phyloP scores from a whole-genome alignment of 2,113 vertebrate genomes.

The Struthidea cinerea region DNA sequence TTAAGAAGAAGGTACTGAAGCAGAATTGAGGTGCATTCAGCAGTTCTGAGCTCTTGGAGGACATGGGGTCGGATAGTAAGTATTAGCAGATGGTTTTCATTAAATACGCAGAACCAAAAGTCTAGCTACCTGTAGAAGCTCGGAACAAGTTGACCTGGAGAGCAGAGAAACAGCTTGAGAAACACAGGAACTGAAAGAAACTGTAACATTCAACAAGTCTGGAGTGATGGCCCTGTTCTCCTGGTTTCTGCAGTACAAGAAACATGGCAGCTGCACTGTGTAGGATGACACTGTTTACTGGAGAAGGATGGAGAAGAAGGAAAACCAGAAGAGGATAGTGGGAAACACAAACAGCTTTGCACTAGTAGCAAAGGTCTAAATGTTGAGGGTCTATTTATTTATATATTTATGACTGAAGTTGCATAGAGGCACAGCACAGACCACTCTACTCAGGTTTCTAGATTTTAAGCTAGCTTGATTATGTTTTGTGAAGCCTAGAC shows the following conservation, averaged over 20 bases:
- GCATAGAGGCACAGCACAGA: not conserved
- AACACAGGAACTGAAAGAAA: not conserved
- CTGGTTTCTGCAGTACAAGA: not conserved
- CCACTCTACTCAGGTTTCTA: not conserved
- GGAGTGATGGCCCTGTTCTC: fast-evolving
- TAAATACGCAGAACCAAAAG: not conserved
- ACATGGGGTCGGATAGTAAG: not conserved
- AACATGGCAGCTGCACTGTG: not conserved
- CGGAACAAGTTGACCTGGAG: not conserved
- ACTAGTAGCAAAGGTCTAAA: not conserved
- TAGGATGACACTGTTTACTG: not conserved
- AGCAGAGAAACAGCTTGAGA: not conserved
- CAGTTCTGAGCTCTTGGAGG: not conserved
- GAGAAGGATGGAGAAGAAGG: not conserved
- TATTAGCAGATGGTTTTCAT: not conserved
- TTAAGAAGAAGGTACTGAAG: not conserved
- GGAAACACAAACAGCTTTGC: not conserved
- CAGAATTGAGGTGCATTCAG: not conserved
- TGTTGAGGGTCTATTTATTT: not conserved
- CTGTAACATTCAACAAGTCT: not conserved
- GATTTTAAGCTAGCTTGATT: not conserved
- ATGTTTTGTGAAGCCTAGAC: not conserved
- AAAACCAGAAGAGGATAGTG: not conserved
- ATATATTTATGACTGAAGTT: not conserved
- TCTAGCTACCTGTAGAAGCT: not conserved